A percentile compares a stretch with the other conserved stretches of the same genome.
Evolutionary conservation across 2,113 vertebrate genomes (phyloP).

Genomic region (Nyctereutes procyonoides): DNA sequence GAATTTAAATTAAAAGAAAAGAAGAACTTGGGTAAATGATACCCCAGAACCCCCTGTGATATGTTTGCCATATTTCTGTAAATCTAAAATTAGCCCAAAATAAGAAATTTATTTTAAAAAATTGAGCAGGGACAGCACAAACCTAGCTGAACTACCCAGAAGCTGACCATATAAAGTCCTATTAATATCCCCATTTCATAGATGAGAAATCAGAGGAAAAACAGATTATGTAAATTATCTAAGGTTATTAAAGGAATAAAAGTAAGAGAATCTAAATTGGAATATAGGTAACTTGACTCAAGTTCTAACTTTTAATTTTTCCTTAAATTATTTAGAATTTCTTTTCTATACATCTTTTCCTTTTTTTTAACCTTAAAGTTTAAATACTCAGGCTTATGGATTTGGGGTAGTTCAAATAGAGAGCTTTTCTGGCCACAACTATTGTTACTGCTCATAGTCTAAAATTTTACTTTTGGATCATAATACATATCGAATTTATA

Average conservation of each 20-base stretch:
- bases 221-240: background rate
- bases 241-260: background rate
- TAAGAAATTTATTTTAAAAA: background rate
- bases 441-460: background rate
- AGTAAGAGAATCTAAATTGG: background rate
- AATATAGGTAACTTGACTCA: background rate
- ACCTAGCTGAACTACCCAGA: background rate
- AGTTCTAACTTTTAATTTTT: background rate
- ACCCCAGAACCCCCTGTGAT: background rate
- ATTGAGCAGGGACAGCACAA: background rate
- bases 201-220: background rate
- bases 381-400: background rate
- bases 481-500: background rate
- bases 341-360: background rate
- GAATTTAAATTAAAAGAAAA: no score
- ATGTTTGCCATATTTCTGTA: background rate
- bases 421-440: background rate
- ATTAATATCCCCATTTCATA: background rate
- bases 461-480: background rate
- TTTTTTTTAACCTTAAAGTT: background rate
- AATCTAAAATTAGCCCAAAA: constrained; percentile 16
- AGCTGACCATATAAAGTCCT: background rate
- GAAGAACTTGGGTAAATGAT: background rate
- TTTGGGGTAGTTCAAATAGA: background rate
- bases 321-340: constrained; percentile 23